Evolutionary conservation across 2,888 invertebrate species (phyloP).

Genomic region (Rugalucina vietnamica): DNA sequence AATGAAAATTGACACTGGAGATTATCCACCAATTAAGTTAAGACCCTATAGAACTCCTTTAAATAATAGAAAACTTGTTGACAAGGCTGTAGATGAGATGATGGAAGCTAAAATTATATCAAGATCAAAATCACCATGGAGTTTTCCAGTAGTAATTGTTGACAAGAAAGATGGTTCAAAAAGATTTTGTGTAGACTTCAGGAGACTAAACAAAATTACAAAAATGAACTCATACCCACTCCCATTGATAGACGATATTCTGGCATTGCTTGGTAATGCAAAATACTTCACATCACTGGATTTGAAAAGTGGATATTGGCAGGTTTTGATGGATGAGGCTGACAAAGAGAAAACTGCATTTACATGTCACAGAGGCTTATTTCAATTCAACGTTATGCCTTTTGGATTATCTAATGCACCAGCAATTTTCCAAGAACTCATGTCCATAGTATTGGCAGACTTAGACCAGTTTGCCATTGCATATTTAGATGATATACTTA

Average conservation of each 20-base stretch:
- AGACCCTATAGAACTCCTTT: slow-evolving; percentile 23
- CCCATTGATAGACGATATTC: slow-evolving; percentile 47
- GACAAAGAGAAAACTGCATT: slow-evolving; percentile 53
- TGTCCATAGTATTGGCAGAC: no score
- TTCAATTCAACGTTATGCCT: no score
- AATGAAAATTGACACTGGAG: slow-evolving; percentile 30
- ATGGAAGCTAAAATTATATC: slow-evolving; percentile 1
- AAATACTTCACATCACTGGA: slow-evolving; percentile 49
- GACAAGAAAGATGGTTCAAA: slow-evolving; percentile 38
- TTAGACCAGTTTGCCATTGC: no score
- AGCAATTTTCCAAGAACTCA: no score
- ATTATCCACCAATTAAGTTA: slow-evolving; percentile 5
- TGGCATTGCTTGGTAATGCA: slow-evolving; percentile 39
- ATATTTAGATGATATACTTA: background rate
- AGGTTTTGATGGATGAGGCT: slow-evolving; percentile 31
- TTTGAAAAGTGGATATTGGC: slow-evolving; percentile 53
- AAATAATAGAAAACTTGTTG: slow-evolving; percentile 15
- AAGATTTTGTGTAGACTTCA: slow-evolving; percentile 42
- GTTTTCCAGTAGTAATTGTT: slow-evolving; percentile 21
- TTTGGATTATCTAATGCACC: no score
- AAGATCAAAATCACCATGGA: slow-evolving; percentile 11
- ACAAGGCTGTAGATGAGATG: slow-evolving; percentile 17
- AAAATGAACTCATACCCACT: slow-evolving; percentile 40
- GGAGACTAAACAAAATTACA: slow-evolving; percentile 37
- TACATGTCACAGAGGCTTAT: no score